These are phyloP conservation scores for Drosophila athabasca DNA, from an alignment of 1,140 invertebrate genomes.

Conservation along the genomic window DNA sequence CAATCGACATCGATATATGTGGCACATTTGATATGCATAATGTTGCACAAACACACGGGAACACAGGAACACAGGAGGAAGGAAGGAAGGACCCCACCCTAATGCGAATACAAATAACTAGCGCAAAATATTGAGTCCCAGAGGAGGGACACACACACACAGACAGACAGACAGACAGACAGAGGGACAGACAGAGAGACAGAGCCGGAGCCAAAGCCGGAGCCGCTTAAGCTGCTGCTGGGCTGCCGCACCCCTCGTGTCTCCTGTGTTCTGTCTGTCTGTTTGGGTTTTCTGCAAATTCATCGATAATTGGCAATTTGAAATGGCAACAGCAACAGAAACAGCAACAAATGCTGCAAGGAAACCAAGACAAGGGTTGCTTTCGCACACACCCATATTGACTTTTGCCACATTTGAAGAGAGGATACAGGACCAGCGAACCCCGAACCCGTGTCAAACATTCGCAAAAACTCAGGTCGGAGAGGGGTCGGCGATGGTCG, in stretches of 20 bases:
- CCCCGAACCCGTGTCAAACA: constrained; percentile 59
- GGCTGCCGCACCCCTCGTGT: constrained; percentile 45
- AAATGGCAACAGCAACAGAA: constrained; percentile 76
- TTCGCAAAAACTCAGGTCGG: constrained; percentile 52
- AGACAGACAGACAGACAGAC: constrained; percentile 3
- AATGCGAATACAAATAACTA: constrained; percentile 33
- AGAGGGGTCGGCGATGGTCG: not conserved
- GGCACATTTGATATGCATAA: constrained; percentile 79
- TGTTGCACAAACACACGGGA: constrained; percentile 48
- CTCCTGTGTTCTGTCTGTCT: constrained; percentile 37
- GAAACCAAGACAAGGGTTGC: constrained; percentile 54
- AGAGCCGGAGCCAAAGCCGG: no score
- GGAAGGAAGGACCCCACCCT: constrained; percentile 46
- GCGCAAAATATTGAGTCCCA: constrained; percentile 58
- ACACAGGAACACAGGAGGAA: not conserved
- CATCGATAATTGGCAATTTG: constrained; percentile 81
- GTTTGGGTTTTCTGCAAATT: constrained; percentile 78
- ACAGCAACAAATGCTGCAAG: constrained; percentile 9
- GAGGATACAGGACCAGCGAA: not conserved
- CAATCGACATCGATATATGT: constrained; percentile 74
- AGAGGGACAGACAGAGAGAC: not conserved
- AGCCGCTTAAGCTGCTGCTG: constrained; percentile 65
- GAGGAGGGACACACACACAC: not conserved
- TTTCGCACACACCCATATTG: constrained; percentile 25
- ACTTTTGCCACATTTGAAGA: constrained; percentile 68